These are phyloP conservation scores for Calypte anna DNA, from an alignment of 2,113 vertebrate genomes.

Conservation along the genomic window DNA sequence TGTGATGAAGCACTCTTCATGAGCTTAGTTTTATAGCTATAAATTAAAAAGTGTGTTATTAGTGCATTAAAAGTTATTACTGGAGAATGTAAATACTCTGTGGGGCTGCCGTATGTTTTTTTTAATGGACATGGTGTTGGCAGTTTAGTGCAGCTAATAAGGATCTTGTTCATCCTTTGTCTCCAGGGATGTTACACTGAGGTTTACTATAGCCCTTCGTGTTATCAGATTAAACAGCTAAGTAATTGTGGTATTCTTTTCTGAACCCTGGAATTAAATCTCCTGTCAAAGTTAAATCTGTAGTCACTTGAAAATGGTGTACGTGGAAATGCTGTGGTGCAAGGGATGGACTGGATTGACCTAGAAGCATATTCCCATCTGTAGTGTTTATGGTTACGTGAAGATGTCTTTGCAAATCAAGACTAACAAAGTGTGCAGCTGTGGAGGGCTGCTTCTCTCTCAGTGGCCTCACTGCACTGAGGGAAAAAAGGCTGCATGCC, in stretches of 20 bases:
- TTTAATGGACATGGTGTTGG: neutral
- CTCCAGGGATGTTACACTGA: neutral
- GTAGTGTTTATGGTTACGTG: slow-evolving; percentile 49
- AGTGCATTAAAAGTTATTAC: slow-evolving; percentile 28
- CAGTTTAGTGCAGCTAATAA: slow-evolving; percentile 13
- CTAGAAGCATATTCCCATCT: slow-evolving; percentile 59
- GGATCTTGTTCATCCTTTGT: slow-evolving; percentile 40
- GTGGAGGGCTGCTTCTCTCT: slow-evolving; percentile 13
- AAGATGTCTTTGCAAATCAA: slow-evolving; percentile 60
- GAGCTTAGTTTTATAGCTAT: slow-evolving; percentile 47
- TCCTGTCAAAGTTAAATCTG: neutral
- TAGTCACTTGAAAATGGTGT: neutral
- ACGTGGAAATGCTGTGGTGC: neutral
- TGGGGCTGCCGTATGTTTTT: neutral
- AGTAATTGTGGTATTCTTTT: slow-evolving; percentile 25
- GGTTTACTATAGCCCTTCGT: neutral
- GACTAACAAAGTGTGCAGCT: slow-evolving; percentile 32
- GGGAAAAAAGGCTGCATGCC: neutral
- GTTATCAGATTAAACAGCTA: slow-evolving; percentile 53
- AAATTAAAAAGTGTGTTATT: slow-evolving; percentile 50
- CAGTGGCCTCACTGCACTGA: neutral
- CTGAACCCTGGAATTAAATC: slow-evolving; percentile 37
- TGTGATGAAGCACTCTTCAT: neutral
- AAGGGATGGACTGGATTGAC: slow-evolving; percentile 43
- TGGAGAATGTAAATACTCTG: slow-evolving; percentile 23